phyloP scores from a whole-genome alignment of 2,888 invertebrate genomes.

The Theristus sp. region DNA sequence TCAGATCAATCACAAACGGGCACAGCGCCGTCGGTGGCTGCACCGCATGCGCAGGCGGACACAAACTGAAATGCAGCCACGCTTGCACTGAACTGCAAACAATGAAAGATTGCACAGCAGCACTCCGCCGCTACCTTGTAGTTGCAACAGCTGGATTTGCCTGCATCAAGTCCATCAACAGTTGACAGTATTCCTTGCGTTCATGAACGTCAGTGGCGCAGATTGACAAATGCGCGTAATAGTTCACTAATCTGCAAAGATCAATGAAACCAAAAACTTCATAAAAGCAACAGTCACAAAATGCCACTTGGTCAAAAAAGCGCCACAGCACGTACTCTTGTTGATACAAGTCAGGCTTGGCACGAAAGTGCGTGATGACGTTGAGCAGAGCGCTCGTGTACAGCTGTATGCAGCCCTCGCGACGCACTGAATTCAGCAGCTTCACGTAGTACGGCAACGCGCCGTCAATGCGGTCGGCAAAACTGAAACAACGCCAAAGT shows the following conservation, averaged over 20 bases:
- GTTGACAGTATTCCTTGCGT: not conserved
- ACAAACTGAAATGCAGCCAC: too few relatives aligned
- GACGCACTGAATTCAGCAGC: not conserved
- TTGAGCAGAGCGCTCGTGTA: not conserved
- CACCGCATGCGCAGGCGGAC: too few relatives aligned
- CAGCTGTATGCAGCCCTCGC: not conserved
- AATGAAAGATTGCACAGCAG: too few relatives aligned
- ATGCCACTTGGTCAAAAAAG: too few relatives aligned
- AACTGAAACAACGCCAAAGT: not conserved
- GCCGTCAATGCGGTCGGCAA: not conserved
- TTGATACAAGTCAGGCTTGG: not conserved
- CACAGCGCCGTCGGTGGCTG: too few relatives aligned
- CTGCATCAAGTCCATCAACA: not conserved
- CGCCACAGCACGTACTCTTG: not conserved
- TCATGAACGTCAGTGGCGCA: not conserved
- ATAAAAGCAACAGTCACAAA: too few relatives aligned
- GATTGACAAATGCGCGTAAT: not conserved
- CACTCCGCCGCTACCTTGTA: not conserved
- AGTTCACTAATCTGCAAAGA: not conserved
- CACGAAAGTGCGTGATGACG: not conserved
- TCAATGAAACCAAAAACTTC: not conserved
- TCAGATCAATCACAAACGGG: not conserved
- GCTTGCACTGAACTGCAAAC: too few relatives aligned
- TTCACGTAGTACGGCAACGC: constrained; percentile 2
- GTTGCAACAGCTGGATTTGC: not conserved